A percentile compares a stretch with the other conserved stretches of the same genome.
These are phyloP conservation scores for Electrona antarctica DNA, from an alignment of 2,113 vertebrate species.

Conservation along the genomic window DNA sequence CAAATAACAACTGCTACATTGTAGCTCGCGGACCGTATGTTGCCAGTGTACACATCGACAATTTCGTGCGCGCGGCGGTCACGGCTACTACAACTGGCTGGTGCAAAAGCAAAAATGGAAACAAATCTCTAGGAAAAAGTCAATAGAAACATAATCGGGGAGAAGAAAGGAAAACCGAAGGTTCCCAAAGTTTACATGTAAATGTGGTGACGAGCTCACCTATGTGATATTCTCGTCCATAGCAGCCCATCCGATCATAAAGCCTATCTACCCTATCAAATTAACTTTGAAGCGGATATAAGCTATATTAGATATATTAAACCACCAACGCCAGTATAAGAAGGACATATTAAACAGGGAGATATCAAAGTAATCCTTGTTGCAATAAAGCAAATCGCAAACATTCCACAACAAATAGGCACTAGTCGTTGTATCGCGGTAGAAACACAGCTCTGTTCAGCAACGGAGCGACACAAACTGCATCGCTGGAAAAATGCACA, in stretches of 20 bases:
- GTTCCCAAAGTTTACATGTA: slow-evolving; percentile 19
- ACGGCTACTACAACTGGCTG: not conserved
- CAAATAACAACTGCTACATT: not conserved
- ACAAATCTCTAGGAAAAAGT: not conserved
- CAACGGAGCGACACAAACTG: slow-evolving; percentile 57
- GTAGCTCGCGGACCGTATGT: not conserved
- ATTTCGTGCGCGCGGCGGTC: slow-evolving; percentile 5
- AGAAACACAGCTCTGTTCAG: slow-evolving; percentile 61
- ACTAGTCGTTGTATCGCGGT: slow-evolving; percentile 60
- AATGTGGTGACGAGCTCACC: slow-evolving; percentile 19
- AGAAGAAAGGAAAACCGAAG: slow-evolving; percentile 1
- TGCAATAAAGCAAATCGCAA: not conserved
- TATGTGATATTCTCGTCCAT: slow-evolving; percentile 3
- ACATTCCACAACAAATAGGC: slow-evolving; percentile 41
- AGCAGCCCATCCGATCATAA: slow-evolving; percentile 32
- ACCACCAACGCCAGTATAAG: not conserved
- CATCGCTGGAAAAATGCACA: slow-evolving; percentile 4
- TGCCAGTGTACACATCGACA: not conserved
- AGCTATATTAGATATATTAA: not conserved
- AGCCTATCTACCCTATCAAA: slow-evolving; percentile 38
- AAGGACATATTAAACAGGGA: not conserved
- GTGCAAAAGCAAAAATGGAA: not conserved
- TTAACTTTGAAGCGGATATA: slow-evolving; percentile 64
- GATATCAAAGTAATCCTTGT: rapidly evolving
- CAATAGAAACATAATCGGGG: not conserved